Evolutionary conservation across 2,113 vertebrate genomes (phyloP).

Genomic region (Sylvietta virens): DNA sequence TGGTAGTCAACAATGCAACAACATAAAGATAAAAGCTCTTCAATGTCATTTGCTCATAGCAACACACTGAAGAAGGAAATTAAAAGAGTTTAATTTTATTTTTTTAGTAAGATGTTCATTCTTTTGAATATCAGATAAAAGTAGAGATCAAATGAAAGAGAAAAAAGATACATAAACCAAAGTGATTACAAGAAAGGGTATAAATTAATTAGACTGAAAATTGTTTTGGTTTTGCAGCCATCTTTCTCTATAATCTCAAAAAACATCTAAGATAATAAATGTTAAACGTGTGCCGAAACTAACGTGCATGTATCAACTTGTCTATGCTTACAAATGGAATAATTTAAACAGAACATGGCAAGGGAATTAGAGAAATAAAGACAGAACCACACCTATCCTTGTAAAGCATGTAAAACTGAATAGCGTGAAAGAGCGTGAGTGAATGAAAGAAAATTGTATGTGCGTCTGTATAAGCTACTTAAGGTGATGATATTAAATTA

Average conservation of each 20-base stretch:
- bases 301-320: neutral
- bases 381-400: constrained; percentile 25
- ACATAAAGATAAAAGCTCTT: neutral
- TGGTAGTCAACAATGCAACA: neutral
- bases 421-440: constrained; percentile 23
- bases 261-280: constrained; percentile 1
- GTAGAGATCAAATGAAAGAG: neutral
- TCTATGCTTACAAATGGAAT: constrained; percentile 27
- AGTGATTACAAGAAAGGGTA: neutral
- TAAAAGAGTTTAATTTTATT: neutral
- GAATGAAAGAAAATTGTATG: constrained; percentile 37
- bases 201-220: neutral
- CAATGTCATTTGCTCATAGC: neutral
- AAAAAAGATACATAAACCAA: neutral
- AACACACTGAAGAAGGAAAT: neutral
- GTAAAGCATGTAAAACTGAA: constrained; percentile 22
- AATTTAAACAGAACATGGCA: constrained; percentile 12
- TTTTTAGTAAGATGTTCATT: neutral
- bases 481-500: constrained; percentile 19
- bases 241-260: constrained; percentile 26
- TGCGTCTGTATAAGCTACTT: constrained; percentile 21
- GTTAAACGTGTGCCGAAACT: constrained; percentile 36
- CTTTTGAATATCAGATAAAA: constrained; percentile 5
- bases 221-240: neutral
- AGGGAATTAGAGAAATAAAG: constrained; percentile 42